phyloP scores from a whole-genome alignment of 1,140 invertebrate species.

The Ostrea edulis region DNA sequence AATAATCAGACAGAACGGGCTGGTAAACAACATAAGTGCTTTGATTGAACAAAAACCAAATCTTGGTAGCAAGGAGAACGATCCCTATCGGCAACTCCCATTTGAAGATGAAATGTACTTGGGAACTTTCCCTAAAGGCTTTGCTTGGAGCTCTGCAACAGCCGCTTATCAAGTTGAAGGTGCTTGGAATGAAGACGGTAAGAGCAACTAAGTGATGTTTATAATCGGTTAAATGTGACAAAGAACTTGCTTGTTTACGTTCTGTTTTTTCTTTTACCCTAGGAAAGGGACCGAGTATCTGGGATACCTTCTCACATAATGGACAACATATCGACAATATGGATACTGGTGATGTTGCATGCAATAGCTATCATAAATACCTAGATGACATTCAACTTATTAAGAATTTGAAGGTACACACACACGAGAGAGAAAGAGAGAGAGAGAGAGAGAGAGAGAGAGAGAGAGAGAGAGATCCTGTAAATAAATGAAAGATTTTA shows the following conservation, averaged over 20 bases:
- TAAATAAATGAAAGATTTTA: background rate
- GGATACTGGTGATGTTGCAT: constrained; percentile 83
- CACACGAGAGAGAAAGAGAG: no score
- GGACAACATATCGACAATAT: constrained; percentile 80
- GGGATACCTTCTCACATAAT: constrained; percentile 82
- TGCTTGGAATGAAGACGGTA: constrained; percentile 75
- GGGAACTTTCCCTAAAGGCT: constrained; percentile 72
- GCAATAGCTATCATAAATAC: constrained; percentile 86
- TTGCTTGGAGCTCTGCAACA: constrained; percentile 77
- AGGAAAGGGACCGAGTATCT: constrained; percentile 76
- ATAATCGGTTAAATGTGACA: background rate
- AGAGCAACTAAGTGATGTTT: background rate
- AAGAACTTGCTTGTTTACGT: background rate
- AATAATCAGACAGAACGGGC: constrained; percentile 70
- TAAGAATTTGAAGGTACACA: constrained; percentile 78
- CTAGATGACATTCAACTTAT: constrained; percentile 84
- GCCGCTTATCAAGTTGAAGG: constrained; percentile 79
- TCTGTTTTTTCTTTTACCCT: background rate
- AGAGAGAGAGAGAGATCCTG: no score
- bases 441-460: no score
- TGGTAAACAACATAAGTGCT: constrained; percentile 31
- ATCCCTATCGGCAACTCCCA: constrained; percentile 28
- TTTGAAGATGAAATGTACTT: constrained; percentile 58
- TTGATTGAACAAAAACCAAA: background rate
- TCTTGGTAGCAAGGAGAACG: constrained; percentile 2